These are phyloP conservation scores for Drosophila insularis DNA, from an alignment of 1,140 invertebrate species.

Conservation along the genomic window DNA sequence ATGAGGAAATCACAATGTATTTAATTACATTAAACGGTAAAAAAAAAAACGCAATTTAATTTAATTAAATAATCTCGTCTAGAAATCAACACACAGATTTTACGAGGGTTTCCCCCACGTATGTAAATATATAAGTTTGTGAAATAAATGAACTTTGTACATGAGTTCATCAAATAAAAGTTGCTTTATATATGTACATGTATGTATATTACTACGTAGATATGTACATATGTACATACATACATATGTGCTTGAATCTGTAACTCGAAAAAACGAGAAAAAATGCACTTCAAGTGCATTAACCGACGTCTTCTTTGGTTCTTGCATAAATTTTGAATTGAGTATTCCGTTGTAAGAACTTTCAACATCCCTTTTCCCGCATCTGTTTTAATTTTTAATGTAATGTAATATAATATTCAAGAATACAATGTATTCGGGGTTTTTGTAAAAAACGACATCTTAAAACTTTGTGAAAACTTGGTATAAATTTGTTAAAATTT, in stretches of 20 bases:
- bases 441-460: too few relatives aligned
- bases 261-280: background rate
- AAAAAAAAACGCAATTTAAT: constrained; percentile 5
- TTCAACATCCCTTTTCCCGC: too few relatives aligned
- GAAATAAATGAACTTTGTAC: background rate
- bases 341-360: background rate
- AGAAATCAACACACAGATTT: background rate
- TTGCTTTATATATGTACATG: too few relatives aligned
- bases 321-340: background rate
- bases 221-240: background rate
- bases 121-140: background rate
- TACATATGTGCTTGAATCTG: too few relatives aligned
- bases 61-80: background rate
- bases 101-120: constrained; percentile 1
- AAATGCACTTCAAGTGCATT: background rate
- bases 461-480: background rate
- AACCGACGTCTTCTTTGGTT: constrained; percentile 1
- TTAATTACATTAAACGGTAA: background rate
- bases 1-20: background rate
- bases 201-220: background rate
- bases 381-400: background rate
- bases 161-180: too few relatives aligned
- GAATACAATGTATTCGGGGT: background rate
- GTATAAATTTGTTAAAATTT: too few relatives aligned
- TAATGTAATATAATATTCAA: background rate